phyloP scores from a whole-genome alignment of 2,113 vertebrate genomes.

The Garra rufa region DNA sequence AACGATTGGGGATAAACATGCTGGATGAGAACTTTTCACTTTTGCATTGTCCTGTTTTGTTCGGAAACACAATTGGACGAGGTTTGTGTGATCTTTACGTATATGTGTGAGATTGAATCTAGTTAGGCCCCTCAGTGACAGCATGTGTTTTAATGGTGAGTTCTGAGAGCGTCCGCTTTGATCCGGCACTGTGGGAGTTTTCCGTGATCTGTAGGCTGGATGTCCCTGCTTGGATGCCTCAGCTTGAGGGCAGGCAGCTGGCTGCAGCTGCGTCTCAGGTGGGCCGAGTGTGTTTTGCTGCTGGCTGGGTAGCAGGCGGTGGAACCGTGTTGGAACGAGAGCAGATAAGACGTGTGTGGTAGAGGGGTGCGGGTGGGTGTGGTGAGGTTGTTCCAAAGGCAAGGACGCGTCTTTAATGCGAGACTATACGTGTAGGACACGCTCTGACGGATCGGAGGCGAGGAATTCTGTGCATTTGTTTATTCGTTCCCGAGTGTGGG shows the following conservation, averaged over 20 bases:
- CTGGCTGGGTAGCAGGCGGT: conserved; percentile 12
- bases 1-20: background rate
- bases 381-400: conserved; percentile 18
- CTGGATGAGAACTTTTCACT: background rate
- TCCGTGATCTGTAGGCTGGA: background rate
- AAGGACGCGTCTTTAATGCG: background rate
- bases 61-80: background rate
- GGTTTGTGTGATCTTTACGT: background rate
- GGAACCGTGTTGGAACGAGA: conserved; percentile 7
- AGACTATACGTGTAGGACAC: background rate
- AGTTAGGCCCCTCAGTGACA: background rate
- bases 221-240: conserved; percentile 25
- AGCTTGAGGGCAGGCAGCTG: conserved; percentile 1
- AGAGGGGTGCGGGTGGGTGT: background rate
- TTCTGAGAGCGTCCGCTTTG: conserved; percentile 16
- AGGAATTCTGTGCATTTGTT: conserved; percentile 17
- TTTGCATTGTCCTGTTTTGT: background rate
- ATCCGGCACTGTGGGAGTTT: conserved; percentile 24
- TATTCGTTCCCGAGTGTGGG: conserved; percentile 1
- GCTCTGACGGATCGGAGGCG: background rate
- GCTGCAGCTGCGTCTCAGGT: conserved; percentile 20
- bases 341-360: conserved; percentile 21
- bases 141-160: conserved; percentile 23
- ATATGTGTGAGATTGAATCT: conserved; percentile 8
- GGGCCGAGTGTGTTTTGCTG: background rate